Percentiles rank a stretch among this genome's conserved stretches.
Evolutionary conservation across 2,797 vertebrate genomes (phyloP).

Genomic region (Chrosomus eos): DNA sequence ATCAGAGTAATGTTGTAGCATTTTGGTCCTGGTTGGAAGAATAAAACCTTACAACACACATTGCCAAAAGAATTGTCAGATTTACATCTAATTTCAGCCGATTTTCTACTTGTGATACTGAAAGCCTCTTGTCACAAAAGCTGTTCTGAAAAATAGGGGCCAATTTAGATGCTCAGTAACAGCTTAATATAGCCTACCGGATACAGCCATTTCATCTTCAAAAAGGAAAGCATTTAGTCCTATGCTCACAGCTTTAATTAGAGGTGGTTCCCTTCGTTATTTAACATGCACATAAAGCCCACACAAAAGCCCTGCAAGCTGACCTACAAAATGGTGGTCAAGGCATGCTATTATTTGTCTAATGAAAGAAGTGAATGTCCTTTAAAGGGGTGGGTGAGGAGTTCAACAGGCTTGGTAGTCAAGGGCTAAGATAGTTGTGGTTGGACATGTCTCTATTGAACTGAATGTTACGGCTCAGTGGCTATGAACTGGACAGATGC

Average conservation of each 20-base stretch:
- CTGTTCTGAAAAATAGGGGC: slow-evolving; percentile 89
- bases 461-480: slow-evolving; percentile 70
- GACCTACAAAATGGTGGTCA: slow-evolving; percentile 85
- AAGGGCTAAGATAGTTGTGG: slow-evolving; percentile 73
- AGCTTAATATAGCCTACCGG: slow-evolving; percentile 88
- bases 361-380: slow-evolving; percentile 80
- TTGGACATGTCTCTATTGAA: slow-evolving; percentile 78
- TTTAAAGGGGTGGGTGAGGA: slow-evolving; percentile 80
- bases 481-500: slow-evolving; percentile 71
- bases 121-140: slow-evolving; percentile 89
- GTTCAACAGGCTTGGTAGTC: slow-evolving; percentile 75
- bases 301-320: slow-evolving; percentile 77
- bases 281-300: slow-evolving; percentile 55
- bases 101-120: slow-evolving; percentile 72
- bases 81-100: slow-evolving; percentile 93
- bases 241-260: slow-evolving; percentile 74
- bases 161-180: slow-evolving; percentile 97
- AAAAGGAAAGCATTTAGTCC: slow-evolving; percentile 60
- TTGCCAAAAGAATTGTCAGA: slow-evolving; percentile 88
- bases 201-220: slow-evolving; percentile 80
- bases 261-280: slow-evolving; percentile 71
- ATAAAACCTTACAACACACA: slow-evolving; percentile 85
- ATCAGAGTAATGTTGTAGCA: slow-evolving; percentile 86
- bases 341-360: slow-evolving; percentile 77
- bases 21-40: slow-evolving; percentile 86